Evolutionary conservation across 2,797 vertebrate species (phyloP).

Genomic region (Rhinichthys osculus): DNA sequence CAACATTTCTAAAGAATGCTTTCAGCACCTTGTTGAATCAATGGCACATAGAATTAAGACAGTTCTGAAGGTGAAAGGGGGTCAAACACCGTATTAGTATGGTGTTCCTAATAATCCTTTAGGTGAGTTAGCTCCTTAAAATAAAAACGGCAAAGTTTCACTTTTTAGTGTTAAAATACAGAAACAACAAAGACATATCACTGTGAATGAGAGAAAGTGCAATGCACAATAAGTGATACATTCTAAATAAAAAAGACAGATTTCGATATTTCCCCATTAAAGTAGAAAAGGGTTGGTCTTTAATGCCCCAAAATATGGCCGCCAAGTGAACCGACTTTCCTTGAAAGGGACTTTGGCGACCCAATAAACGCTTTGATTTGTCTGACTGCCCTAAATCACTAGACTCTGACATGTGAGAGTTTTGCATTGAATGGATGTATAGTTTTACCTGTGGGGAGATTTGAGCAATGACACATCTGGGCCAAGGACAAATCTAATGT

Average conservation of each 20-base stretch:
- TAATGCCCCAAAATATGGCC: neutral
- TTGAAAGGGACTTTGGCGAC: constrained; percentile 4
- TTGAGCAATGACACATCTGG: constrained; percentile 25
- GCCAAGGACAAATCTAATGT: constrained; percentile 52
- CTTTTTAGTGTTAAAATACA: neutral
- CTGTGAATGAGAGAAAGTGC: neutral
- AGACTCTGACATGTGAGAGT: constrained; percentile 39
- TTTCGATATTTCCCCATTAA: neutral
- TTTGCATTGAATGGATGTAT: constrained; percentile 34
- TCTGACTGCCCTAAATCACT: constrained; percentile 45
- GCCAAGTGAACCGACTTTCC: constrained; percentile 3
- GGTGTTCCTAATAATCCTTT: no score
- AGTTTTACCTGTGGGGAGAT: constrained; percentile 28
- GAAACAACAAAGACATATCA: neutral
- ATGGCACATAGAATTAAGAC: no score
- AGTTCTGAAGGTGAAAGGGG: no score
- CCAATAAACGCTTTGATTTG: constrained; percentile 42
- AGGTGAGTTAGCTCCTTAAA: neutral
- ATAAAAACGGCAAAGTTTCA: neutral
- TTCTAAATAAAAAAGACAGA: neutral
- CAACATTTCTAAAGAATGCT: no score
- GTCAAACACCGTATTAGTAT: no score
- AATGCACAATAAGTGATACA: neutral
- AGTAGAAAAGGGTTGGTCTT: neutral
- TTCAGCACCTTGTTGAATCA: no score